These are phyloP conservation scores for Tachystola acroxantha DNA, from an alignment of 2,888 invertebrate species.

Conservation along the genomic window DNA sequence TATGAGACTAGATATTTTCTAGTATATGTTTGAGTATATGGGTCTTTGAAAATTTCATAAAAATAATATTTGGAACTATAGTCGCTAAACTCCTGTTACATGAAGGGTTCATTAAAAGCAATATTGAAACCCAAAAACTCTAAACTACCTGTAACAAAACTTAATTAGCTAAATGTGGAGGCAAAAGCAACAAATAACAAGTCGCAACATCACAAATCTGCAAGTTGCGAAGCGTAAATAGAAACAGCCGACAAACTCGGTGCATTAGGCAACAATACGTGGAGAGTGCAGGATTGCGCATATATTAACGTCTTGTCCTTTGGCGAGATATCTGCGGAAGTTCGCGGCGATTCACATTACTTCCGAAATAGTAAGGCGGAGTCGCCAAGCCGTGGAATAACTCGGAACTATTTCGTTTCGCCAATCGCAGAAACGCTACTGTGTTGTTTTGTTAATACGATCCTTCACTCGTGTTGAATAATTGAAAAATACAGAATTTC, in stretches of 20 bases:
- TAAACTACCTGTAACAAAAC: conserved; percentile 11
- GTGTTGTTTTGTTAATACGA: too few relatives aligned
- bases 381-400: conserved; percentile 40
- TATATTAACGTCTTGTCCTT: conserved; percentile 77
- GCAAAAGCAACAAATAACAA: conserved; percentile 22
- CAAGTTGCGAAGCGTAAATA: conserved; percentile 51
- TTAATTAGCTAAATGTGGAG: conserved; percentile 6
- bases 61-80: too few relatives aligned
- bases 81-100: too few relatives aligned
- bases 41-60: too few relatives aligned
- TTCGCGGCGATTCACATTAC: conserved; percentile 73
- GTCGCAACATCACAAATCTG: conserved; percentile 32
- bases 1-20: too few relatives aligned
- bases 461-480: too few relatives aligned
- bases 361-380: conserved; percentile 62
- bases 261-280: conserved; percentile 70
- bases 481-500: too few relatives aligned
- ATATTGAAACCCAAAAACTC: too few relatives aligned
- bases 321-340: conserved; percentile 68
- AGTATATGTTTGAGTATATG: too few relatives aligned
- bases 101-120: too few relatives aligned
- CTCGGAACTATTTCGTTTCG: conserved; percentile 16
- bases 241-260: conserved; percentile 56
- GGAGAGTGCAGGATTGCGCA: conserved; percentile 63
- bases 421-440: too few relatives aligned